Evolutionary conservation across 1,140 invertebrate genomes (phyloP), one percentile per base, ranked within the genome.

Genomic region (Drosophila sucinea): DNA sequence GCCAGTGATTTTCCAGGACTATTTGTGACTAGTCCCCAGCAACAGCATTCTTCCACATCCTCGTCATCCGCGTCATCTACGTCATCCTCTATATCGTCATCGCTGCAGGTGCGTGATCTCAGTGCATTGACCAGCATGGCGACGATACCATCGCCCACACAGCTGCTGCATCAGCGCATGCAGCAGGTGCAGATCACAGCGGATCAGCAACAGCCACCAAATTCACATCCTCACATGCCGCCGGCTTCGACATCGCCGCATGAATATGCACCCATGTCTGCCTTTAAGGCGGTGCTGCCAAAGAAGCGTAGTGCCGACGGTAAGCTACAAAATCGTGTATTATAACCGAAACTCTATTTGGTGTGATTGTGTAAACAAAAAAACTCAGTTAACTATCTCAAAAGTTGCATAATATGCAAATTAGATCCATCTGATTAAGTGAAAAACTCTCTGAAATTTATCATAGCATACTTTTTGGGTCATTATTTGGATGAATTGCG

Each of bases 241-340:
- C 47, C 84, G 81, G 85, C 76, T 64, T 63, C 90, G 3, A 74
- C 80, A 58, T 84, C 85, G 56, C 70, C 82, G 17, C 84, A 90
- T 29, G 86, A 91, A n/a, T 90, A 90, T 61, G 84, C 91, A 60
- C 90, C 87, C 64, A 82, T 91, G 63, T 91, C 90, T 40, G 90
- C 90, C 51, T 91, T 91, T 64, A 91, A 91, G 54, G 90, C 90
- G 32, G 90, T 91, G 57, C 73, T 90, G 32, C 90, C 90, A 35
- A 91, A 91, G 72, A 91, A 91, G 58, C 85, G 85, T 11, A 81
- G 55, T 60, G 66, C 90, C 90, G 90, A 91, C 90, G 90, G 90
- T 91, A 91, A 91, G 90, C 60, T 30, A 17, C 0, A 38, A 57
- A 11, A 4, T 2, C 4, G 10, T 33, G 11, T 40, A n/a, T 35